Percentiles rank a stretch among this genome's conserved stretches.
Evolutionary conservation across 2,797 vertebrate genomes (phyloP).

Genomic region (Buphagus erythrorhynchus): DNA sequence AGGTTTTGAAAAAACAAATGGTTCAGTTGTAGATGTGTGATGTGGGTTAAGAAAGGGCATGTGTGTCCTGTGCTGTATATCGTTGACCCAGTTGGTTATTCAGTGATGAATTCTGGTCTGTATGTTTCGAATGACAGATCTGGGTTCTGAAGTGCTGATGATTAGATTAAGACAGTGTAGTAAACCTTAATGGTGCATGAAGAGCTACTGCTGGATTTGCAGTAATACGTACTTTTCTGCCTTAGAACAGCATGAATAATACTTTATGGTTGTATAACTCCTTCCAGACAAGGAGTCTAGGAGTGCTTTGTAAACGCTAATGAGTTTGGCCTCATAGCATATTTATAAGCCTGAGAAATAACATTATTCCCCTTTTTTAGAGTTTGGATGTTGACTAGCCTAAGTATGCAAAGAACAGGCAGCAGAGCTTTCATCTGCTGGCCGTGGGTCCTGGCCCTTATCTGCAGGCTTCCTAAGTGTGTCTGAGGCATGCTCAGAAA

Average conservation of each 20-base stretch:
- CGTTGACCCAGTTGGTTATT: slow-evolving; percentile 48
- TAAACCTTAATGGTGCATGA: slow-evolving; percentile 62
- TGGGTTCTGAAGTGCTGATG: slow-evolving; percentile 63
- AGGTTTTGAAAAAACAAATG: neutral
- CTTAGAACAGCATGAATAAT: slow-evolving; percentile 50
- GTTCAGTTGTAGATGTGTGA: neutral
- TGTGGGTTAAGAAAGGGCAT: neutral
- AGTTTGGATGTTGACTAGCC: slow-evolving; percentile 8
- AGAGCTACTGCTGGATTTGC: slow-evolving; percentile 58
- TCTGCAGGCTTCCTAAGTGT: neutral
- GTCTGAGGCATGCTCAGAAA: slow-evolving; percentile 2
- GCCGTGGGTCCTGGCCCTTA: neutral
- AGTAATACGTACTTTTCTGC: slow-evolving; percentile 51
- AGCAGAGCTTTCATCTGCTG: neutral
- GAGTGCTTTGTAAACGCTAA: slow-evolving; percentile 50
- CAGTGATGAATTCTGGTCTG: slow-evolving; percentile 23
- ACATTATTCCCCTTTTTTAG: neutral
- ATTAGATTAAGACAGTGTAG: slow-evolving; percentile 53
- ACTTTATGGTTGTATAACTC: slow-evolving; percentile 55
- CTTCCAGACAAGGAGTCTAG: slow-evolving; percentile 43
- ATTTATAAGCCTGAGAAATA: slow-evolving; percentile 41
- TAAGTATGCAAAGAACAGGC: neutral
- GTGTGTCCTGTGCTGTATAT: neutral
- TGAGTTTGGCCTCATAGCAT: slow-evolving; percentile 47
- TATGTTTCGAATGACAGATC: slow-evolving; percentile 41